These are phyloP conservation scores for Atrina japonica DNA, from an alignment of 2,888 invertebrate species.

Conservation along the genomic window DNA sequence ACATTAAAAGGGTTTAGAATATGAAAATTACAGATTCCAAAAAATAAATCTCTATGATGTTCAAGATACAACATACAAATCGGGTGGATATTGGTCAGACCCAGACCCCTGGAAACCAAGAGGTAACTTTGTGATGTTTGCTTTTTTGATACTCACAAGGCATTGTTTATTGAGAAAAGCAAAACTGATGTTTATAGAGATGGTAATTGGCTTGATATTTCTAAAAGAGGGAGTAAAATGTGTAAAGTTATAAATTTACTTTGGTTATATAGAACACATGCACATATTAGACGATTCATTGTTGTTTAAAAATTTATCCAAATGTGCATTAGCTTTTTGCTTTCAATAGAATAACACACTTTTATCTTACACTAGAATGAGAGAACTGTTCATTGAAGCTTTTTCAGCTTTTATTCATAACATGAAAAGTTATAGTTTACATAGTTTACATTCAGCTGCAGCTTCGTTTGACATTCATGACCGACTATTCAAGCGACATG, in stretches of 20 bases:
- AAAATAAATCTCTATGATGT: too few relatives aligned
- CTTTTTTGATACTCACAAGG: neutral
- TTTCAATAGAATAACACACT: neutral
- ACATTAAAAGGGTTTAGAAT: too few relatives aligned
- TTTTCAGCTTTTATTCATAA: slow-evolving; percentile 2
- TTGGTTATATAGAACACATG: neutral
- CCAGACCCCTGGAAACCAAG: too few relatives aligned
- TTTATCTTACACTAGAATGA: slow-evolving; percentile 18
- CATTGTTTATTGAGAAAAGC: slow-evolving; percentile 15
- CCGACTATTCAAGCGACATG: slow-evolving; percentile 16
- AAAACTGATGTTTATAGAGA: slow-evolving; percentile 25
- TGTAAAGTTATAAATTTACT: neutral
- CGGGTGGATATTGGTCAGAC: too few relatives aligned
- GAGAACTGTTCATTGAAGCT: slow-evolving; percentile 10
- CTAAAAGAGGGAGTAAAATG: neutral
- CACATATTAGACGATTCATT: too few relatives aligned
- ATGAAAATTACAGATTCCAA: too few relatives aligned
- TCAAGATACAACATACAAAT: too few relatives aligned
- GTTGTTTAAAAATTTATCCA: neutral
- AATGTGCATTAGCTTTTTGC: neutral
- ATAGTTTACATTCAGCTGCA: slow-evolving; percentile 7
- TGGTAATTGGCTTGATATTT: slow-evolving; percentile 1
- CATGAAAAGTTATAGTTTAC: neutral
- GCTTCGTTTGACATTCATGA: neutral
- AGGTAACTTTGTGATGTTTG: slow-evolving; percentile 2